Evolutionary conservation across 92 coral and sea anemone species (phyloP).

Genomic region (Epizoanthus rinbou): DNA sequence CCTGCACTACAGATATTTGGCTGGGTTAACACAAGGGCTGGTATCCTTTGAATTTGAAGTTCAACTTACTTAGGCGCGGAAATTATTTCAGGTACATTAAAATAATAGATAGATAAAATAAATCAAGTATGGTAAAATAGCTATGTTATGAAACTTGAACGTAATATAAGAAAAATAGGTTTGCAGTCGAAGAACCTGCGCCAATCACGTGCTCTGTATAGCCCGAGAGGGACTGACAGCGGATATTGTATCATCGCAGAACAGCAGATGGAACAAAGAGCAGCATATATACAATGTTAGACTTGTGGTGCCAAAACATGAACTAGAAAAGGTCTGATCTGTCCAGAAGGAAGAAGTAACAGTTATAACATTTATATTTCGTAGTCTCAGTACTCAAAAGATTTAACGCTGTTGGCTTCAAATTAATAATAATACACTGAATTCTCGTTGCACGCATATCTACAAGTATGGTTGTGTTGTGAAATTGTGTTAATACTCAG

Average conservation of each 20-base stretch:
- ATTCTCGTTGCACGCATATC: too few species aligned
- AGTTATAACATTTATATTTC: neutral
- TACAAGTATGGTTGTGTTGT: too few species aligned
- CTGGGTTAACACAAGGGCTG: neutral
- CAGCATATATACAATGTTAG: too few species aligned
- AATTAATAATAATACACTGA: too few species aligned
- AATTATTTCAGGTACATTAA: neutral
- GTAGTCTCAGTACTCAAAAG: neutral
- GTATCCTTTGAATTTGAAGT: neutral
- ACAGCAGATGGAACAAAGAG: slow-evolving; percentile 7
- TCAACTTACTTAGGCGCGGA: neutral
- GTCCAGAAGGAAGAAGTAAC: too few species aligned
- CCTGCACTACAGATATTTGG: slow-evolving; percentile 5
- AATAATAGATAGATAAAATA: neutral
- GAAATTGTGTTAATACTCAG: too few species aligned
- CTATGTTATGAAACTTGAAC: neutral
- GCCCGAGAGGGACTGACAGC: slow-evolving; percentile 9
- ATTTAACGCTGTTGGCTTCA: neutral
- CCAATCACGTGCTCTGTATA: slow-evolving; percentile 16
- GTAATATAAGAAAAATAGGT: neutral
- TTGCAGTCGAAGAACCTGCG: slow-evolving; percentile 20
- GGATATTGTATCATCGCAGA: neutral
- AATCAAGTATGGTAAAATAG: neutral
- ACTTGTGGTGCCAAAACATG: too few species aligned
- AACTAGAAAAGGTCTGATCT: too few species aligned